phyloP scores from a whole-genome alignment of 2,797 vertebrate genomes.

The Paramormyrops hopkinsi region DNA sequence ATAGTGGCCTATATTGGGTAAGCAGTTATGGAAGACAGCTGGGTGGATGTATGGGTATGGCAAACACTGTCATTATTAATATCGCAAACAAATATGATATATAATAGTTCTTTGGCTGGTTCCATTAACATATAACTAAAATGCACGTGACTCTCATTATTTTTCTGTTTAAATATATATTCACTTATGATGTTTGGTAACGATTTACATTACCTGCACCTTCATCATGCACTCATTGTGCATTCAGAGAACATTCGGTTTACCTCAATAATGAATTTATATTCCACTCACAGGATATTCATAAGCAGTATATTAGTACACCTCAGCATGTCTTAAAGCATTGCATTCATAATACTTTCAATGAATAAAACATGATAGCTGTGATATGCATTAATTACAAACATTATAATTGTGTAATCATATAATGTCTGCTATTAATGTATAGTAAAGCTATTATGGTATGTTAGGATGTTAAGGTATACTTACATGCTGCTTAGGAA shows the following conservation, averaged over 20 bases:
- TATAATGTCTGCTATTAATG: background rate
- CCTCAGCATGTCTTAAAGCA: background rate
- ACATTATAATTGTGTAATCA: background rate
- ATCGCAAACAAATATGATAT: background rate
- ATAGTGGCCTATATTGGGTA: background rate
- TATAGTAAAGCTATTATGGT: background rate
- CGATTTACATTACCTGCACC: background rate
- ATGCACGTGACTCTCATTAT: background rate
- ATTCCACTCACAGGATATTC: background rate
- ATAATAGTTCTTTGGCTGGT: background rate
- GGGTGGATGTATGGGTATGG: background rate
- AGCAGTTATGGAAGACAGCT: background rate
- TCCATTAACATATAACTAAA: background rate
- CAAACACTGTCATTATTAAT: background rate
- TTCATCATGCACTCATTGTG: background rate
- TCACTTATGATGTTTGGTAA: background rate
- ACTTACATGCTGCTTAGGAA: background rate
- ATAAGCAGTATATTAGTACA: background rate
- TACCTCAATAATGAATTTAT: background rate
- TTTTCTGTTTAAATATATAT: background rate
- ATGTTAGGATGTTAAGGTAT: background rate
- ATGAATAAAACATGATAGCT: background rate
- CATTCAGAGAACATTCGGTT: background rate
- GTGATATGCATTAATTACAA: background rate
- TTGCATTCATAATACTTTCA: background rate